A percentile compares a stretch with the other conserved stretches of the same genome.
phyloP scores from a whole-genome alignment of 2,888 invertebrate species.

The Tenodera sinensis region DNA sequence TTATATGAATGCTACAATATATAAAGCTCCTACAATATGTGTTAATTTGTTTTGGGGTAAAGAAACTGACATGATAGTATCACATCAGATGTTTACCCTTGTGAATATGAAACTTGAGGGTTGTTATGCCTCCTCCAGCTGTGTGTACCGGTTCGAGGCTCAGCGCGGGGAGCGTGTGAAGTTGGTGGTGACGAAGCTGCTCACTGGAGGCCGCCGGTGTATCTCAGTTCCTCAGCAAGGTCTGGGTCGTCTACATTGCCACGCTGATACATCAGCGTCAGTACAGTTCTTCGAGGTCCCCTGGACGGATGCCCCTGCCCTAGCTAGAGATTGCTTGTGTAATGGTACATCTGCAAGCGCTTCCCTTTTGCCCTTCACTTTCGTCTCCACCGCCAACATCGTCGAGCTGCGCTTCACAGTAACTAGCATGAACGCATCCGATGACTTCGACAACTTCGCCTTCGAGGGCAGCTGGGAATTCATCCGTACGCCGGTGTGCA shows the following conservation, averaged over 20 bases:
- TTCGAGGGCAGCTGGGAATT: conserved; percentile 85
- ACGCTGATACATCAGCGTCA: conserved; percentile 65
- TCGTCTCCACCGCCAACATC: conserved; percentile 70
- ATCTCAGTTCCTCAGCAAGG: conserved; percentile 46
- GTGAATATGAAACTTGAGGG: too few relatives aligned
- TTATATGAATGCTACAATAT: too few relatives aligned
- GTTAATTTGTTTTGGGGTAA: too few relatives aligned
- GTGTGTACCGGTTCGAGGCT: conserved; percentile 84
- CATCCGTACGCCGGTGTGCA: conserved; percentile 67
- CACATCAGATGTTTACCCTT: too few relatives aligned
- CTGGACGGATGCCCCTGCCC: conserved; percentile 64
- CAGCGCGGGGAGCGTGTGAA: conserved; percentile 77
- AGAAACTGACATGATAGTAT: too few relatives aligned
- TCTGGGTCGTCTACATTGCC: conserved; percentile 66
- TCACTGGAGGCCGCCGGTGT: conserved; percentile 54
- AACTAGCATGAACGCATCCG: conserved; percentile 76
- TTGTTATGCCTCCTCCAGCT: conserved; percentile 51
- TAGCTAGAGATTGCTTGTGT: conserved; percentile 63
- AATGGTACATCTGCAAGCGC: conserved; percentile 48
- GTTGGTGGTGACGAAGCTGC: conserved; percentile 68
- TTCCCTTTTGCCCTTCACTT: conserved; percentile 61
- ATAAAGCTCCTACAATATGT: too few relatives aligned
- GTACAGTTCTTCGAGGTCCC: conserved; percentile 73
- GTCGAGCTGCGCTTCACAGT: conserved; percentile 77
- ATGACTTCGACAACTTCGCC: conserved; percentile 79